Evolutionary conservation across 2,888 invertebrate species (phyloP), one percentile per base, ranked within the genome.

Genomic region (Drosophila paranaensis): DNA sequence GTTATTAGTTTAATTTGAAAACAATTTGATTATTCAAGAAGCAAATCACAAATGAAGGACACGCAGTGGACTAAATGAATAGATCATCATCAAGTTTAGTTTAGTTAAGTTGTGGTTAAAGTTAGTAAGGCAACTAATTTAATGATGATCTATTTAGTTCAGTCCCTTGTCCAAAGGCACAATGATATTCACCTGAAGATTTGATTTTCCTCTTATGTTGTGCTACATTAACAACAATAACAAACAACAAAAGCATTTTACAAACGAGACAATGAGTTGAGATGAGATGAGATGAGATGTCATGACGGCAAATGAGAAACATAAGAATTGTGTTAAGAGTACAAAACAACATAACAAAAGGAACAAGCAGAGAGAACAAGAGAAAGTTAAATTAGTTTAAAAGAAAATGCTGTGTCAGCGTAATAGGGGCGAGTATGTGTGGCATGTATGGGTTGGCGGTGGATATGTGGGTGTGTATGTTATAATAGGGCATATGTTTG

Each of bases 201-300:
- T 93, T 94, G 82, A 92, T 92, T 93, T 93, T 94, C 94, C 94
- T 92, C 91, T 94, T 94, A 90, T 93, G 94, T 93, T 94, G 94
- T 88, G 94, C 94, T 94, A 88, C 77, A 85, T 62, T 46, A 81
- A 81, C 83, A 82, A 82, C 63, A 46, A 67, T 55, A 79, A 69
- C 64, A 74, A 65, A 74, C 81, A 76, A 78, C 62, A 79, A 77
- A 77, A 80, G 76, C 81, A 50, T 62, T 67, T 71, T 55, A 69
- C 63, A 69, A 69, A 68, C 90, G 78, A 79, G 79, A 90, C 89
- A 73, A 66, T 60, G 58, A 40, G 37, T 58, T 71, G 71, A 40
- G 37, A 60, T 71, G 71, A 68, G 33, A 33, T 33, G 20, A 20
- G 37, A 42, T 60, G 40, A 56, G 46, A 63, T 73, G 60, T 45